Percentiles rank a stretch among this genome's conserved stretches.
Evolutionary conservation across 2,888 invertebrate species (phyloP).

Genomic region (Heliconius aoede): DNA sequence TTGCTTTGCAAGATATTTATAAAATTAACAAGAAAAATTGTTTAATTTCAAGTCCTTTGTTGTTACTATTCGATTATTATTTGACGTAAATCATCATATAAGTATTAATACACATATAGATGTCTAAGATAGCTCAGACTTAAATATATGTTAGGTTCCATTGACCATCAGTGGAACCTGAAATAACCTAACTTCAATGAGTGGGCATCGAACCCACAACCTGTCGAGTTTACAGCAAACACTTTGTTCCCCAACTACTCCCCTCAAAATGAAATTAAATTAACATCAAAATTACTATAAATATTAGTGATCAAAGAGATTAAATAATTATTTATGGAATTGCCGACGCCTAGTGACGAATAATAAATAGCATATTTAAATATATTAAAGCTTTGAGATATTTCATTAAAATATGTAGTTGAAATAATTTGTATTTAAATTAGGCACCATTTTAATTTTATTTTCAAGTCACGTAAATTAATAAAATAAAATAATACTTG

Average conservation of each 20-base stretch:
- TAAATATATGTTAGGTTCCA: too few relatives aligned
- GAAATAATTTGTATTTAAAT: constrained; percentile 29
- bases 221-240: too few relatives aligned
- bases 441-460: background rate
- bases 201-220: too few relatives aligned
- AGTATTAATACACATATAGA: background rate
- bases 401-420: constrained; percentile 26
- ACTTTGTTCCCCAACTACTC: too few relatives aligned
- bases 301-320: too few relatives aligned
- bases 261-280: too few relatives aligned
- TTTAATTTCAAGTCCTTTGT: background rate
- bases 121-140: too few relatives aligned
- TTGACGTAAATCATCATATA: background rate
- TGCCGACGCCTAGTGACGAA: constrained; percentile 22
- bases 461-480: background rate
- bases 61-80: background rate
- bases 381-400: constrained; percentile 22
- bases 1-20: background rate
- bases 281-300: too few relatives aligned
- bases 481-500: background rate
- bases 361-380: constrained; percentile 39
- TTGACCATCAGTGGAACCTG: too few relatives aligned
- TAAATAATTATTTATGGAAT: constrained; percentile 22
- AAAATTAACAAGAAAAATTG: constrained; percentile 9
- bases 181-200: too few relatives aligned